phyloP scores from a whole-genome alignment of 2,113 vertebrate genomes.

The Hipposideros armiger region DNA sequence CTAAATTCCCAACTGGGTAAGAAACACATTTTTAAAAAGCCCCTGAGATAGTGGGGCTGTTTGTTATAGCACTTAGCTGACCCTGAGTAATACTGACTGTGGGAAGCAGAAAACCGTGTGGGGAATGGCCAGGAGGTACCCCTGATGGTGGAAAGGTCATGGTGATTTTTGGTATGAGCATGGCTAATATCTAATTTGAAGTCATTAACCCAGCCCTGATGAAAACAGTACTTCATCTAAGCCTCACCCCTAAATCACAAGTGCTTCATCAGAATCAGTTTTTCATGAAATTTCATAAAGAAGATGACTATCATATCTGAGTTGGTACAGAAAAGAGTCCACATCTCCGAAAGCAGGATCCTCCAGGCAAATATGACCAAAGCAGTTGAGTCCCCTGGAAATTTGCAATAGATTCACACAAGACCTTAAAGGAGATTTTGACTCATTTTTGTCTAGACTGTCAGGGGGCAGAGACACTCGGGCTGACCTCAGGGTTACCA shows the following conservation, averaged over 20 bases:
- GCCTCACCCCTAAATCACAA: background rate
- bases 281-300: constrained; percentile 10
- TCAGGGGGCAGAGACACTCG: background rate
- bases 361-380: background rate
- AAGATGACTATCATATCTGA: background rate
- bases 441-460: constrained; percentile 70
- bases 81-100: background rate
- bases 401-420: background rate
- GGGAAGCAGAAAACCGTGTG: background rate
- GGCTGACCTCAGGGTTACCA: background rate
- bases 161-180: background rate
- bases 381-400: background rate
- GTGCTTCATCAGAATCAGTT: background rate
- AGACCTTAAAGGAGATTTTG: constrained; percentile 34
- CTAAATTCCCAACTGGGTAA: background rate
- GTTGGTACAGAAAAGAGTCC: background rate
- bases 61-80: background rate
- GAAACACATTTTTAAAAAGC: background rate
- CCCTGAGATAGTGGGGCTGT: background rate
- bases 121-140: background rate
- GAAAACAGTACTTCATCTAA: background rate
- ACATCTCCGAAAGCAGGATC: background rate
- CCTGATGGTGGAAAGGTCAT: background rate
- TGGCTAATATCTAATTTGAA: constrained; percentile 13
- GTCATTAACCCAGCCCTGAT: background rate